phyloP scores from a whole-genome alignment of 2,113 vertebrate species.

The Labrus mixtus region DNA sequence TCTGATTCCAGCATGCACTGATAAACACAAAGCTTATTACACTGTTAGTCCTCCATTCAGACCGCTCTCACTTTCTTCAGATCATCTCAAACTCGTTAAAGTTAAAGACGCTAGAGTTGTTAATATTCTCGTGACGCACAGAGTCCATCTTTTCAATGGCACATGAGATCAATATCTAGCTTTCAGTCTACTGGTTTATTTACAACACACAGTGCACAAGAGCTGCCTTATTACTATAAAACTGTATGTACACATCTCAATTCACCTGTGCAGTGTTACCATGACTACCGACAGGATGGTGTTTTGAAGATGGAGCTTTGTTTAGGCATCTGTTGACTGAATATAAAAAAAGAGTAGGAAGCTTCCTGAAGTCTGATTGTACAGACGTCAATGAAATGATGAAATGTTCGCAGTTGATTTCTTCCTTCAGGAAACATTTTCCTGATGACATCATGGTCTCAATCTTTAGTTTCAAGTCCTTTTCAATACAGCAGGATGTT shows the following conservation, averaged over 20 bases:
- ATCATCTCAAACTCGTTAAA: not conserved
- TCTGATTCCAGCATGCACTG: not conserved
- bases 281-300: not conserved
- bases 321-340: not conserved
- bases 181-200: constrained; percentile 29
- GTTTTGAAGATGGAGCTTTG: not conserved
- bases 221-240: constrained; percentile 15
- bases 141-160: not conserved
- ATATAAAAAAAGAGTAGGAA: not conserved
- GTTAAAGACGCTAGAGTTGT: not conserved
- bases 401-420: not conserved
- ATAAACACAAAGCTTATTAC: constrained; percentile 30
- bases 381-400: too few relatives aligned
- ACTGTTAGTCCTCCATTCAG: constrained; percentile 28
- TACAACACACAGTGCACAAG: constrained; percentile 5
- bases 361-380: too few relatives aligned
- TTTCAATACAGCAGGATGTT: not conserved
- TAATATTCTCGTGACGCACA: not conserved
- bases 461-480: not conserved
- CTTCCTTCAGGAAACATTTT: not conserved
- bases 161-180: constrained; percentile 15
- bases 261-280: not conserved
- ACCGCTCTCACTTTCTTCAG: not conserved
- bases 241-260: not conserved
- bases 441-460: not conserved